Evolutionary conservation across 2,113 vertebrate species (phyloP).

Genomic region (Ptilonorhynchus violaceus): DNA sequence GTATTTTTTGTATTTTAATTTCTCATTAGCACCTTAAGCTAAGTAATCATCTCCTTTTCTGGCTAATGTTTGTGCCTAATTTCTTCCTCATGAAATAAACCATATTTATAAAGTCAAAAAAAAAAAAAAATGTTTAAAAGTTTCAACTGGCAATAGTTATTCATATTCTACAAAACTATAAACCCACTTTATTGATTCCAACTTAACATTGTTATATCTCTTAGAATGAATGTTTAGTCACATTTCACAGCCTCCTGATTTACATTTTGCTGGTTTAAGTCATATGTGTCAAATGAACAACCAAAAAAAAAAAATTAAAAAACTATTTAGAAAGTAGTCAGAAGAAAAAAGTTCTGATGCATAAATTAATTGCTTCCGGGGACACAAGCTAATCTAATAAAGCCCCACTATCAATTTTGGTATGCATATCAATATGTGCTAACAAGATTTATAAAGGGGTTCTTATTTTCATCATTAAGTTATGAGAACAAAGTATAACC

Average conservation of each 20-base stretch:
- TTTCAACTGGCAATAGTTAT: not conserved
- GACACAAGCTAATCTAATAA: not conserved
- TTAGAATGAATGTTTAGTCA: not conserved
- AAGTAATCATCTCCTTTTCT: not conserved
- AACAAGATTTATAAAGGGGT: not conserved
- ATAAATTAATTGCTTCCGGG: not conserved
- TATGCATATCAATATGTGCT: not conserved
- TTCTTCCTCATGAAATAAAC: not conserved
- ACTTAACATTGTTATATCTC: not conserved
- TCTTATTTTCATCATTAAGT: not conserved
- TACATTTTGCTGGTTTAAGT: not conserved
- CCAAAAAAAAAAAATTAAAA: rapidly evolving
- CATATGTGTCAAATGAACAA: not conserved
- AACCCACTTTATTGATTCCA: not conserved
- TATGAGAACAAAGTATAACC: not conserved
- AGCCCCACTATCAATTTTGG: not conserved
- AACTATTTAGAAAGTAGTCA: not conserved
- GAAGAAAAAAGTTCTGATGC: not conserved
- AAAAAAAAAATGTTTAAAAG: not conserved
- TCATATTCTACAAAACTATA: not conserved
- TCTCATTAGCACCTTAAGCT: not conserved
- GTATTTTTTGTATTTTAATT: not conserved
- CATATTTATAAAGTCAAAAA: not conserved
- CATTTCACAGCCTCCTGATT: not conserved
- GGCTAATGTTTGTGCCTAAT: not conserved